These are phyloP conservation scores for Noctua comes DNA, from an alignment of 2,888 invertebrate genomes.

Conservation along the genomic window DNA sequence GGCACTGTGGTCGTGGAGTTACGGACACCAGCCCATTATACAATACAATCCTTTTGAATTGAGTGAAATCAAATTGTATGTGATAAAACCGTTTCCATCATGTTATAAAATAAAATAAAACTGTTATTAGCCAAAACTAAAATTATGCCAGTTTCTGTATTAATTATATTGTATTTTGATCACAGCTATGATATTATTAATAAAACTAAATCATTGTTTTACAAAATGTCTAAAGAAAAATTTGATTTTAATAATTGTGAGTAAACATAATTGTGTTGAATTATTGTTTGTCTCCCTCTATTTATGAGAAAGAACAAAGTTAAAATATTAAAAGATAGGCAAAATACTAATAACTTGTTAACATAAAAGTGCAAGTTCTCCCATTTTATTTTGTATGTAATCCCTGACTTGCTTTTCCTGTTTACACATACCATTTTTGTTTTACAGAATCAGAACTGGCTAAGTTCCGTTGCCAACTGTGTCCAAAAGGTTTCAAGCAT, in stretches of 20 bases:
- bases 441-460: constrained; percentile 90
- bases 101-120: too few species aligned
- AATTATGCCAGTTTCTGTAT: neutral
- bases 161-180: neutral
- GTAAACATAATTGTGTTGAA: neutral
- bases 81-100: neutral
- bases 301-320: neutral
- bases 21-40: too few species aligned
- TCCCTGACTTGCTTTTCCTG: neutral
- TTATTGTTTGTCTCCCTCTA: neutral
- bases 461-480: constrained; percentile 91
- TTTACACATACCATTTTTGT: constrained; percentile 19
- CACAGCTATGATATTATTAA: neutral
- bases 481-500: constrained; percentile 92
- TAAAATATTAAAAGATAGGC: neutral
- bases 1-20: too few species aligned
- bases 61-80: neutral
- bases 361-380: neutral
- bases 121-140: neutral
- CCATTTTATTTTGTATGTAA: neutral
- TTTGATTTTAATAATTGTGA: neutral
- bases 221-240: neutral
- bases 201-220: neutral
- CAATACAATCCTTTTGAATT: neutral
- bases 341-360: neutral